Evolutionary conservation across 2,888 invertebrate genomes (phyloP).

Genomic region (Tortricodes alternella): DNA sequence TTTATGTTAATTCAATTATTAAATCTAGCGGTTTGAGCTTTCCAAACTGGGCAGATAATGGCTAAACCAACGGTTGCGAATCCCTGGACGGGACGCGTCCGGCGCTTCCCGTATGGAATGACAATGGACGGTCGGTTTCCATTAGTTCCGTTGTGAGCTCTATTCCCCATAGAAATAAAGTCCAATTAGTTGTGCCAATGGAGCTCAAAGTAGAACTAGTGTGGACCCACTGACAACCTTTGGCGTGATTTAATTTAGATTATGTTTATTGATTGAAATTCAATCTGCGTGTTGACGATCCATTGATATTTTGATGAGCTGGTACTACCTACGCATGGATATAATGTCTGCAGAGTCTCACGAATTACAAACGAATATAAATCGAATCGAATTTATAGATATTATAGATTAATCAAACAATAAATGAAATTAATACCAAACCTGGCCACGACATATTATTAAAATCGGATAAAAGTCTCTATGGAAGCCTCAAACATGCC

Average conservation of each 20-base stretch:
- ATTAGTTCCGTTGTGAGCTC: neutral
- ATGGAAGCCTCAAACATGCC: too few species aligned
- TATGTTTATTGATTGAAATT: constrained; percentile 22
- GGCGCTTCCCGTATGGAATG: constrained; percentile 21
- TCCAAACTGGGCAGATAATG: constrained; percentile 29
- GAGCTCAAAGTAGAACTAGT: too few species aligned
- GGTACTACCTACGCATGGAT: constrained; percentile 9
- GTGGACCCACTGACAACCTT: constrained; percentile 28
- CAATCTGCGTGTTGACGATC: constrained; percentile 26
- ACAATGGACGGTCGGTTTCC: too few species aligned
- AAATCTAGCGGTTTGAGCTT: constrained; percentile 25
- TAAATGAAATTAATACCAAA: too few species aligned
- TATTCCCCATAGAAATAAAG: too few species aligned
- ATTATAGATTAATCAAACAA: too few species aligned
- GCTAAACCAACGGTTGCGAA: constrained; percentile 28
- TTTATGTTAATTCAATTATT: constrained; percentile 24
- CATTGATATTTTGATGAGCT: neutral
- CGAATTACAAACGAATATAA: neutral
- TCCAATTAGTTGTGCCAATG: too few species aligned
- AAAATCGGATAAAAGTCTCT: too few species aligned
- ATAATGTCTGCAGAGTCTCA: constrained; percentile 13
- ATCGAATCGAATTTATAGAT: too few species aligned
- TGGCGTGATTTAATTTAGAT: constrained; percentile 29
- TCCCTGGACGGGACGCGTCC: constrained; percentile 27
- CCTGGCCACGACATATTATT: too few species aligned